phyloP scores from a whole-genome alignment of 1,140 invertebrate species.

The Triops longicaudatus region DNA sequence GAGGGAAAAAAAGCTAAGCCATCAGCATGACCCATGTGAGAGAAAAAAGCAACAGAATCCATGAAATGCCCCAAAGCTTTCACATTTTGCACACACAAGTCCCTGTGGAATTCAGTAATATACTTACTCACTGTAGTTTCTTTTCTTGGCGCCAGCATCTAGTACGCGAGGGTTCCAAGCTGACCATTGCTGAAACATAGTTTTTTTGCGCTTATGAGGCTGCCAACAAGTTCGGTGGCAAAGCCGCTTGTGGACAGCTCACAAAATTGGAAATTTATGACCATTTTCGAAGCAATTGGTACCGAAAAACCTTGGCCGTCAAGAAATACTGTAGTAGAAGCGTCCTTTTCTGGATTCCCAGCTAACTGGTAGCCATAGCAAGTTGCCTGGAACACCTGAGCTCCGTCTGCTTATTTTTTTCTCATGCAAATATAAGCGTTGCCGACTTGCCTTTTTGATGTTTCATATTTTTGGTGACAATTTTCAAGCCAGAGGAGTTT shows the following conservation, averaged over 20 bases:
- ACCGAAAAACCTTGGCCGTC: neutral
- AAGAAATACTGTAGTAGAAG: neutral
- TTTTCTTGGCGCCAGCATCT: neutral
- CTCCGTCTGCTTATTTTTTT: neutral
- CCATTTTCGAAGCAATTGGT: neutral
- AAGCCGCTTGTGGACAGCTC: neutral
- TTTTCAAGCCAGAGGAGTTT: neutral
- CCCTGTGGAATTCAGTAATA: neutral
- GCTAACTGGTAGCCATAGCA: neutral
- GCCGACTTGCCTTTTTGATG: neutral
- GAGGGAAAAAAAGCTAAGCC: neutral
- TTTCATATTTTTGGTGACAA: neutral
- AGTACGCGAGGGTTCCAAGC: neutral
- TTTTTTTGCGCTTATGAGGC: neutral
- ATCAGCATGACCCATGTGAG: neutral
- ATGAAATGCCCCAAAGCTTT: slow-evolving; percentile 15
- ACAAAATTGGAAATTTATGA: slow-evolving; percentile 7
- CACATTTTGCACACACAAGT: neutral
- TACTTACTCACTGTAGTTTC: neutral
- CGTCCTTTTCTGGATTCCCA: neutral
- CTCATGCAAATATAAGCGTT: neutral
- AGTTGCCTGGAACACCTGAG: neutral
- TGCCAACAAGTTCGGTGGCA: slow-evolving; percentile 5
- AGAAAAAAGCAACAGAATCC: neutral
- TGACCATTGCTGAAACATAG: slow-evolving; percentile 1